Conservation (phyloP, 2,797 vertebrate genomes). For the Allobates femoralis region DNA sequence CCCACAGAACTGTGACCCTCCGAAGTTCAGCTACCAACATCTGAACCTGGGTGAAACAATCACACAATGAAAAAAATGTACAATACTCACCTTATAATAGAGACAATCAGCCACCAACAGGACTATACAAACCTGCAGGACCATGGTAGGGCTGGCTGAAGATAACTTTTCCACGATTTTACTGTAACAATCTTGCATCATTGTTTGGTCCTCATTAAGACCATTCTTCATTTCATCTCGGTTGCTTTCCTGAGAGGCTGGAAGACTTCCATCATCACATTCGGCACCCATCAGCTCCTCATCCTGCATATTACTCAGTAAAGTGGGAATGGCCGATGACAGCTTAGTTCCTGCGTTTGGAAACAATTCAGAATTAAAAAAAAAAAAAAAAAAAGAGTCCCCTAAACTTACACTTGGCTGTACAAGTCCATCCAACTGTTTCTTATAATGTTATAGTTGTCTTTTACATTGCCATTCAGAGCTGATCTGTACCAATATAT, state of each 20-base stretch:
- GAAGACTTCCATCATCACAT: constrained; percentile 83
- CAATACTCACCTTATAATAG: background rate
- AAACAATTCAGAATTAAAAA: background rate
- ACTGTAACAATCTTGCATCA: constrained; percentile 99
- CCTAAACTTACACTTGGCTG: background rate
- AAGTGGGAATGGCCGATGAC: constrained; percentile 90
- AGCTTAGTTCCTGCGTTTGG: constrained; percentile 84
- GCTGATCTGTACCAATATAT: too few species aligned
- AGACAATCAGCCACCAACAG: background rate
- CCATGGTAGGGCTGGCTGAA: constrained; percentile 96
- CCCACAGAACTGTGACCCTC: constrained; percentile 96
- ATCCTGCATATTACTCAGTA: constrained; percentile 92
- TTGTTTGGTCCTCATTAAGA: constrained; percentile 94
- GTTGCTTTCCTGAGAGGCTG: constrained; percentile 83
- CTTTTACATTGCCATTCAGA: too few species aligned
- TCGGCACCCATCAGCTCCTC: constrained; percentile 84
- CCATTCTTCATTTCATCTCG: constrained; percentile 86
- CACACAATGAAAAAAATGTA: background rate
- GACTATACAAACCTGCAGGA: constrained; percentile 86
- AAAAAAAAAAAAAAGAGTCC: too few species aligned
- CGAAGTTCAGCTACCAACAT: constrained; percentile 96
- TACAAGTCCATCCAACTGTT: background rate
- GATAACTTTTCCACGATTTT: constrained; percentile 98
- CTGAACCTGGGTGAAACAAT: constrained; percentile 82
- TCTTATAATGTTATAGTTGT: background rate